Percentiles rank a stretch among this genome's conserved stretches.
These are phyloP conservation scores for Agrotis clavis DNA, from an alignment of 2,888 invertebrate genomes.

Conservation along the genomic window DNA sequence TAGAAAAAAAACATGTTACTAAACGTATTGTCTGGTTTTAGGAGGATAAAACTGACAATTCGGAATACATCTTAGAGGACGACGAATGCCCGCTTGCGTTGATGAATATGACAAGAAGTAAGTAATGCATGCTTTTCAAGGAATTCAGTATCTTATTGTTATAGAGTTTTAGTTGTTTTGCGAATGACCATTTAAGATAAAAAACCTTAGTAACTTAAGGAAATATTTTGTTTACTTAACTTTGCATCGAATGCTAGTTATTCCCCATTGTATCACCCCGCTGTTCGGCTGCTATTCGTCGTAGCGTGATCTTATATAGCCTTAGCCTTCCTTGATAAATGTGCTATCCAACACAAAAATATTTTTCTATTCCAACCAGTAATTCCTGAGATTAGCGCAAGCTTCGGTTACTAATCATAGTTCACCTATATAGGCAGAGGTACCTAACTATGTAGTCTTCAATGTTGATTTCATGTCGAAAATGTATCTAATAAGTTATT, in stretches of 20 bases:
- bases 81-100: slow-evolving; percentile 99
- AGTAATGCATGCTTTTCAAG: slow-evolving; percentile 82
- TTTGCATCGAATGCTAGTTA: too few species aligned
- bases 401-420: slow-evolving; percentile 8
- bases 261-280: too few species aligned
- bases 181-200: neutral
- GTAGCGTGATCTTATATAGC: too few species aligned
- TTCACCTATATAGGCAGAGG: neutral
- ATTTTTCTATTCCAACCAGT: too few species aligned
- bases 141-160: neutral
- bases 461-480: neutral
- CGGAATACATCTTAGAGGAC: slow-evolving; percentile 98
- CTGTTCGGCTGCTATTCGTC: too few species aligned
- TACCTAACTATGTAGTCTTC: slow-evolving; percentile 1
- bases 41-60: slow-evolving; percentile 93
- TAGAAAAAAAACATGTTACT: neutral
- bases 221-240: neutral
- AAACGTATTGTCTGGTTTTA: slow-evolving; percentile 64
- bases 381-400: neutral
- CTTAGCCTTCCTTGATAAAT: too few species aligned
- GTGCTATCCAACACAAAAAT: too few species aligned
- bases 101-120: slow-evolving; percentile 97
- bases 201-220: neutral
- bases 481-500: slow-evolving; percentile 3
- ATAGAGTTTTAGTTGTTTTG: neutral